Conservation (phyloP, 2,888 invertebrate genomes). For the Acrobasis consociella region DNA sequence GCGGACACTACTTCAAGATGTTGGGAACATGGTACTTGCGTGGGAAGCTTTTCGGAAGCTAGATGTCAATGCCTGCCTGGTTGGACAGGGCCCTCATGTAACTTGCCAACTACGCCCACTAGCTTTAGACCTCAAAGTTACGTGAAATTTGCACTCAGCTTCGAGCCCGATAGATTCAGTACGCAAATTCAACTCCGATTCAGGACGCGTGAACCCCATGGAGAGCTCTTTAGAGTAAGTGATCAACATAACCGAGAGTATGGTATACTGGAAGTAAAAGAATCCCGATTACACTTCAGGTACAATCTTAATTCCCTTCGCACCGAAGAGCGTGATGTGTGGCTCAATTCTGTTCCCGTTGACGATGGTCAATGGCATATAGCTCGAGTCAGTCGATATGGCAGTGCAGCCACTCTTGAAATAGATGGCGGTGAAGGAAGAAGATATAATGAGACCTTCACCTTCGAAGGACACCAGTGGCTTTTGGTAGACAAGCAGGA, state of each 20-base stretch:
- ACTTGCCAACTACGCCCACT: slow-evolving; percentile 92
- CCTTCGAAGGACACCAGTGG: slow-evolving; percentile 95
- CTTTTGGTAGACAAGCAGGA: slow-evolving; percentile 96
- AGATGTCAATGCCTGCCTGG: slow-evolving; percentile 97
- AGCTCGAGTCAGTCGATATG: slow-evolving; percentile 94
- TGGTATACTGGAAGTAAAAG: slow-evolving; percentile 95
- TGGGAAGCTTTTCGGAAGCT: slow-evolving; percentile 94
- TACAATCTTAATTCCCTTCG: slow-evolving; percentile 96
- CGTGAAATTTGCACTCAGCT: slow-evolving; percentile 97
- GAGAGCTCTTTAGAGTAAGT: slow-evolving; percentile 96
- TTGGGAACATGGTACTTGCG: slow-evolving; percentile 97
- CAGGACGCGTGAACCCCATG: slow-evolving; percentile 95
- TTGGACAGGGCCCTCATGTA: slow-evolving; percentile 95
- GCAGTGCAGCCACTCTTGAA: slow-evolving; percentile 95
- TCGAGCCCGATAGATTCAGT: slow-evolving; percentile 95
- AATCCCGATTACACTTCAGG: slow-evolving; percentile 93
- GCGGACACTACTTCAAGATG: slow-evolving; percentile 93
- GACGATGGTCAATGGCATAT: slow-evolving; percentile 99
- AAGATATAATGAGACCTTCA: slow-evolving; percentile 95
- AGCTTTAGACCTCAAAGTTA: slow-evolving; percentile 97
- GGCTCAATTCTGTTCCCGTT: slow-evolving; percentile 94
- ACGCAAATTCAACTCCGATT: slow-evolving; percentile 97
- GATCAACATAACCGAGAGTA: slow-evolving; percentile 97
- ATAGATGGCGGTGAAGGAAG: slow-evolving; percentile 97
- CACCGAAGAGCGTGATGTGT: slow-evolving; percentile 95